phyloP scores from a whole-genome alignment of 2,113 vertebrate genomes.

The Clarias macrocephalus region DNA sequence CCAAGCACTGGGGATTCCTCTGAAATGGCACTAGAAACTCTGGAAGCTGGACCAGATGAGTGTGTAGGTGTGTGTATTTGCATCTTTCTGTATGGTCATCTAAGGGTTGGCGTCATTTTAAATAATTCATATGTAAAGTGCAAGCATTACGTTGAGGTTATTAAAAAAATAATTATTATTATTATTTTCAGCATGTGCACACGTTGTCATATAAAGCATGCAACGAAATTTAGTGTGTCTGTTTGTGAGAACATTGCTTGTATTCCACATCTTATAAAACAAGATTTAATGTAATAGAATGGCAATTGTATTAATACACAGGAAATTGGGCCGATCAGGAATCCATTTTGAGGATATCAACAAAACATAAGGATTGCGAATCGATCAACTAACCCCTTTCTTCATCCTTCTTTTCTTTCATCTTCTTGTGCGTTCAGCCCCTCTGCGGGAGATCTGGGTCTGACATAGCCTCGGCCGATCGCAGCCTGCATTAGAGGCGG shows the following conservation, averaged over 20 bases:
- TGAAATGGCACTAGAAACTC: constrained; percentile 51
- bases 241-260: background rate
- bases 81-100: background rate
- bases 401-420: background rate
- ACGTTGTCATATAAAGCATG: background rate
- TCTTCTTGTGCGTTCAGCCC: constrained; percentile 23
- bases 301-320: background rate
- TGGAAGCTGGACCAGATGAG: constrained; percentile 17
- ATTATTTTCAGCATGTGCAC: background rate
- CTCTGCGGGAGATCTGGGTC: constrained; percentile 65
- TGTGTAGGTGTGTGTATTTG: constrained; percentile 12
- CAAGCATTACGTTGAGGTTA: background rate
- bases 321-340: background rate
- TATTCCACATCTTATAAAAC: background rate
- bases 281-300: background rate
- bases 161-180: background rate
- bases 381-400: constrained; percentile 1
- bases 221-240: background rate
- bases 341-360: background rate
- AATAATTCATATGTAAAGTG: background rate
- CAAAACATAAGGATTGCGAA: background rate
- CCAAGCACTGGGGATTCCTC: constrained; percentile 30
- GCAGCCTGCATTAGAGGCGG: constrained; percentile 68
- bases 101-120: background rate
- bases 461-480: constrained; percentile 66